A percentile compares a stretch with the other conserved stretches of the same genome.
phyloP scores from a whole-genome alignment of 2,113 vertebrate genomes.

The Albula glossodonta region DNA sequence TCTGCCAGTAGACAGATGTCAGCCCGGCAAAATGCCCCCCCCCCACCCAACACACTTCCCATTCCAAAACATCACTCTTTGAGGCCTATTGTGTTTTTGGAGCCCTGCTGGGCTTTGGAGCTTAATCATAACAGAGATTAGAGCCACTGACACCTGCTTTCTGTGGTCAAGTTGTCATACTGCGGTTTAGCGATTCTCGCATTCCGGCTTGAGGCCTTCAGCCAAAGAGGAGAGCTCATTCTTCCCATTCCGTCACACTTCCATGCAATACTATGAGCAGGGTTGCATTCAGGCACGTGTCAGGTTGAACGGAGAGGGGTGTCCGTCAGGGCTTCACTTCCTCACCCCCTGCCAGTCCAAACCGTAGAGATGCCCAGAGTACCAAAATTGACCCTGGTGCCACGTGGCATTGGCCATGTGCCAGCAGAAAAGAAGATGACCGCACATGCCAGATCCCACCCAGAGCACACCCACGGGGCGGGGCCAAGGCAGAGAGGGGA shows the following conservation, averaged over 20 bases:
- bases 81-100: not conserved
- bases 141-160: not conserved
- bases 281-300: not conserved
- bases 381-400: not conserved
- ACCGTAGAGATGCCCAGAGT: not conserved
- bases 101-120: not conserved
- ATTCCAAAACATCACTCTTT: not conserved
- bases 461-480: not conserved
- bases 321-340: not conserved
- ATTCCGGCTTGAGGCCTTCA: not conserved
- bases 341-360: not conserved
- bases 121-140: not conserved
- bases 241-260: not conserved
- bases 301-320: not conserved
- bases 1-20: not conserved
- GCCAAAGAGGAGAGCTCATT: not conserved
- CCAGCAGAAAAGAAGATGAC: not conserved
- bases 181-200: not conserved
- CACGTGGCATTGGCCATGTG: not conserved
- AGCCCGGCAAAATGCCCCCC: no score
- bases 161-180: not conserved
- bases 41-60: not conserved
- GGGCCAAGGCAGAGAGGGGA: not conserved
- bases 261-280: not conserved
- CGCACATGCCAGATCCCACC: not conserved